phyloP scores from a whole-genome alignment of 2,888 invertebrate species.

The Stratiomys singularior region DNA sequence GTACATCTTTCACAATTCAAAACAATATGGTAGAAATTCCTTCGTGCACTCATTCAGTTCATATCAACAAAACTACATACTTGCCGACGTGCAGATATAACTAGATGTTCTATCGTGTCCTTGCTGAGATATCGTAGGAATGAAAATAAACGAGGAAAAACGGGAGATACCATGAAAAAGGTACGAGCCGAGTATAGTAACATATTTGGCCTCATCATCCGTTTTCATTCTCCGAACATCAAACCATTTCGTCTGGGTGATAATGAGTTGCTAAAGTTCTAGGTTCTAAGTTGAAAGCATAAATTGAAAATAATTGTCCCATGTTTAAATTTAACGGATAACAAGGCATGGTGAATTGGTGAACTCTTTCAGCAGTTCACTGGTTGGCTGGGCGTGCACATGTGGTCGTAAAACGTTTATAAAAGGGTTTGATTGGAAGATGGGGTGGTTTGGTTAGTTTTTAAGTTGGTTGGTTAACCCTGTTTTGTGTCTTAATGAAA shows the following conservation, averaged over 20 bases:
- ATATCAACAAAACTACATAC: too few relatives aligned
- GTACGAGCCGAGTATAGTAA: too few relatives aligned
- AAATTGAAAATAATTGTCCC: slow-evolving; percentile 39
- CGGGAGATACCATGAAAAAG: slow-evolving; percentile 33
- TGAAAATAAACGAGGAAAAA: slow-evolving; percentile 4
- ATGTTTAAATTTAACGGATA: slow-evolving; percentile 32
- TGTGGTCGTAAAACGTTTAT: neutral
- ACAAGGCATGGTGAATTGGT: neutral
- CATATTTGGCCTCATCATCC: slow-evolving; percentile 33
- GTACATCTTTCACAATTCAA: neutral
- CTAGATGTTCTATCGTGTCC: neutral
- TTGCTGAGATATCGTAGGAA: neutral
- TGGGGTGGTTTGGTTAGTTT: neutral
- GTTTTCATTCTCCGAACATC: neutral
- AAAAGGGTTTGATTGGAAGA: neutral
- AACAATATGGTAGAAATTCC: neutral
- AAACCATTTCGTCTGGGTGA: slow-evolving; percentile 17
- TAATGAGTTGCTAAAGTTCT: slow-evolving; percentile 37
- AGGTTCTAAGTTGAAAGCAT: slow-evolving; percentile 33
- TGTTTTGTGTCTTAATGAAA: neutral
- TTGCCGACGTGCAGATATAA: neutral
- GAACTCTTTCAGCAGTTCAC: neutral
- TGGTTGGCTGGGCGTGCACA: too few relatives aligned
- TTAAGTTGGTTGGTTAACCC: neutral
- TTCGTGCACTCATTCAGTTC: too few relatives aligned